Evolutionary conservation across 2,797 vertebrate species (phyloP), one percentile per base, ranked within the genome.

Genomic region (Scolopax rusticola): DNA sequence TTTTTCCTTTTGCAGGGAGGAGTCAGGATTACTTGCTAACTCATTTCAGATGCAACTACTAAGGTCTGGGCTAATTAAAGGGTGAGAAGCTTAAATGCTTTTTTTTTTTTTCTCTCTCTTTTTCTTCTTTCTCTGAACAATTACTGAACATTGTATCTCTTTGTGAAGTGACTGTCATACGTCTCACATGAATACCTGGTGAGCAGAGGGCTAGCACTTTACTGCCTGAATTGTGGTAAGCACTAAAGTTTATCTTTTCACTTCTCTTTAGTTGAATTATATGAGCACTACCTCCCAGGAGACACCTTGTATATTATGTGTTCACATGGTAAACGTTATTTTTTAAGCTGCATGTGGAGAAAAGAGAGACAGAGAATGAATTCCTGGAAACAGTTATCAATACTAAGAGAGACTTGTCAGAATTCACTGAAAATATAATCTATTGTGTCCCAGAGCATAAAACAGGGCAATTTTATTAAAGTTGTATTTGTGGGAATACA

Each of bases 31-130:
- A 76, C 28, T 40, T 83, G 21, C 50, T 88, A 57, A 80, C 8
- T 11, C 8, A 45, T 54, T 90, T 80, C 84, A 88, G 53, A 9
- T 69, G 69, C n/a, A 79, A 1, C 33, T 47, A 15, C 12, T 89
- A 25, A 74, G 10, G 6, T 53, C 21, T 85, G 45, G 16, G 36
- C 45, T 61, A 65, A 60, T 84, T 75, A 32, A 61, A 81, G 16
- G 30, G 4, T 38, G 47, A 65, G 48, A 36, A 64, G 2, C 10
- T 69, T 69, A 68, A 82, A 54, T 12, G 2, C 0, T 61, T 0
- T 8, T 6, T 3, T 2, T 3, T 18, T 15, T 3, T 6, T 2
- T 6, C 3, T 7, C 2, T 12, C 2, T 1, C 5, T 8, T 50
- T 13, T 50, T 11, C 50, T 17, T 51, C 28, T 16, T 18, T 17